Evolutionary conservation across 2,888 invertebrate species (phyloP).

Genomic region (Epinotia nisella): DNA sequence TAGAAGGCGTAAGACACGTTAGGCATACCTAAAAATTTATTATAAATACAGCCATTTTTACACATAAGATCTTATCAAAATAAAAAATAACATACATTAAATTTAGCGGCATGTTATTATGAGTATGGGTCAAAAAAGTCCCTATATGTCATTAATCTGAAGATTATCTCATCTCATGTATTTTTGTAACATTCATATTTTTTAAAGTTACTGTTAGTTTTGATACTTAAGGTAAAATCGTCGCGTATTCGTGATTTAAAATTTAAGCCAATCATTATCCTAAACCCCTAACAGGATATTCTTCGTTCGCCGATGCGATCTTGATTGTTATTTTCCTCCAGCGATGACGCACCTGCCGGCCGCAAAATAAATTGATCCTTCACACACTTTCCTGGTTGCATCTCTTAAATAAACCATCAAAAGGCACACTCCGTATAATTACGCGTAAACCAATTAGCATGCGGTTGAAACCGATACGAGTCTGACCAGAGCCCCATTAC

Average conservation of each 20-base stretch:
- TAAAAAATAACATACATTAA: not conserved
- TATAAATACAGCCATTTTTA: slow-evolving; percentile 20
- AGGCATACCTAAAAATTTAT: not conserved
- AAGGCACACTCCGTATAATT: slow-evolving; percentile 25
- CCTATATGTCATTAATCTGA: slow-evolving; percentile 2
- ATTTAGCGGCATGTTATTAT: not conserved
- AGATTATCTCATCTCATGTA: not conserved
- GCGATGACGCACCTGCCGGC: slow-evolving; percentile 36
- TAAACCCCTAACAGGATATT: slow-evolving; percentile 29
- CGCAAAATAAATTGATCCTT: slow-evolving; percentile 31
- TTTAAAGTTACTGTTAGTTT: not conserved
- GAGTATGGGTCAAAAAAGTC: slow-evolving; percentile 4
- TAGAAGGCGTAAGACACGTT: too few relatives aligned
- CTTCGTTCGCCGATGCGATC: slow-evolving; percentile 12
- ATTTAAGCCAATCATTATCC: slow-evolving; percentile 16
- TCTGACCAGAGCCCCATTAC: not conserved
- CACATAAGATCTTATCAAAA: not conserved
- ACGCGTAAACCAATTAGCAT: slow-evolving; percentile 33
- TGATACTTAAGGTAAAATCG: not conserved
- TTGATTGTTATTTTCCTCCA: slow-evolving; percentile 35
- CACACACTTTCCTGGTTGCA: slow-evolving; percentile 34
- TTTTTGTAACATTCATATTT: slow-evolving; percentile 1
- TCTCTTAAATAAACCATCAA: slow-evolving; percentile 36
- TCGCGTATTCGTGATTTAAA: slow-evolving; percentile 15
- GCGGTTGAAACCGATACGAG: slow-evolving; percentile 21